Base-by-base conservation (phyloP, 2,888 invertebrate genomes). In the Saturnia japonica region DNA sequence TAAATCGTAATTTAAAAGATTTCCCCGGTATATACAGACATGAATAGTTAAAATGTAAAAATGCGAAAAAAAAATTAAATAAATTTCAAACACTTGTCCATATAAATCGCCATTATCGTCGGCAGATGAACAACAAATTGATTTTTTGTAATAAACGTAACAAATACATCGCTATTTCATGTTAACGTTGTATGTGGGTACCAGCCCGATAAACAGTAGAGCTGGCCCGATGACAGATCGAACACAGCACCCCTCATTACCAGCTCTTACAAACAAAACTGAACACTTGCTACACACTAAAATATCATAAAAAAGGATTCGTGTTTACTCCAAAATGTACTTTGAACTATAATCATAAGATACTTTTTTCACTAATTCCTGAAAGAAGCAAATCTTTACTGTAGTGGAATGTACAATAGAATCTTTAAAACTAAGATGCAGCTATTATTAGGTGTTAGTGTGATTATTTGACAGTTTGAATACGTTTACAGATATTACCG, bases 391-490 rank as follows among this genome's bases (percentile, higher is more conserved):
- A 85, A 86, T 85, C 78, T 84, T 79, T 76, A 71, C 76, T 80
- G 78, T 74, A 86, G 82, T 82, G 84, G 85, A 82, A 84, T 87
- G 77, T 84, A 88, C 86, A 90, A 90, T 90, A 89, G 89, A 85
- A 90, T 89, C 88, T 91, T 89, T 88, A 87, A 88, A 89, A 85
- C 86, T 76, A 85, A 90, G 87, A 88, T 86, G 85, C 86, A 85
- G 88, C 91, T 93, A 93, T 93, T 91, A 94, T 93, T 91, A 87
- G 92, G 94, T 94, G 94, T 89, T 91, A 93, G 86, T 83, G 83
- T 86, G 89, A 91, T 91, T 93, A 93, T 94, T 93, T 93, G 94
- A 93, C 94, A 93, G 93, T 88, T 94, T 93, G 92, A 94, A 93
- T 91, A 94, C 93, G 93, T 93, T 93, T 92, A 91, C 91, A 91